phyloP scores from a whole-genome alignment of 1,140 invertebrate species.

The Caenorhabditis latens region DNA sequence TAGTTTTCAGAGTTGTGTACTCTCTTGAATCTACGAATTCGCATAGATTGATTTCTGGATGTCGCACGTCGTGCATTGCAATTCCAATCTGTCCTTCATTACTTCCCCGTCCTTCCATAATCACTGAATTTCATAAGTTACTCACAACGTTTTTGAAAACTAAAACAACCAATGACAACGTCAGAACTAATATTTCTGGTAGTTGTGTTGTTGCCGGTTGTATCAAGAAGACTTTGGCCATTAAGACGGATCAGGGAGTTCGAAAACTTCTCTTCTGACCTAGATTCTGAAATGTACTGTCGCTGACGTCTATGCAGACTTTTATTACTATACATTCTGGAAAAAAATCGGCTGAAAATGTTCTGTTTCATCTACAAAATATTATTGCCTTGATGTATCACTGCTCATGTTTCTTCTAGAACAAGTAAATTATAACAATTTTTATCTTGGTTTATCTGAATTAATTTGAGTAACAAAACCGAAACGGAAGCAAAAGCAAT shows the following conservation, averaged over 20 bases:
- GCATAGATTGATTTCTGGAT: constrained; percentile 43
- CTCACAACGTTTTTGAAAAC: no score
- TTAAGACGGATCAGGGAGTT: constrained; percentile 14
- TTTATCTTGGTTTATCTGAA: constrained; percentile 11
- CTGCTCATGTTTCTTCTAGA: background rate
- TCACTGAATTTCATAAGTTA: background rate
- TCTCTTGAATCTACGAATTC: constrained; percentile 58
- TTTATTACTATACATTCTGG: constrained; percentile 47
- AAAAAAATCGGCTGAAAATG: no score
- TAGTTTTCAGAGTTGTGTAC: constrained; percentile 45
- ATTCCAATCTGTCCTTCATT: constrained; percentile 53
- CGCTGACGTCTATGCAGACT: background rate
- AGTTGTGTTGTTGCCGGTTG: constrained; percentile 32
- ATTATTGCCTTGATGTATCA: background rate
- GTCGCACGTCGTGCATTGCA: constrained; percentile 44
- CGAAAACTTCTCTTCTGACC: constrained; percentile 7
- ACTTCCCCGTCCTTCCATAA: constrained; percentile 35
- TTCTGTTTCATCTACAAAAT: background rate
- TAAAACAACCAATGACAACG: background rate
- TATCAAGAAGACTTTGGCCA: constrained; percentile 18
- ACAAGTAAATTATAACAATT: background rate
- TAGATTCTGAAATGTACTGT: background rate
- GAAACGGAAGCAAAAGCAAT: constrained; percentile 9
- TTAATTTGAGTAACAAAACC: constrained; percentile 9
- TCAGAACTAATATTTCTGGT: background rate